Evolutionary conservation across 2,797 vertebrate species (phyloP), one percentile per base, ranked within the genome.

Genomic region (Hoplostethus atlanticus): DNA sequence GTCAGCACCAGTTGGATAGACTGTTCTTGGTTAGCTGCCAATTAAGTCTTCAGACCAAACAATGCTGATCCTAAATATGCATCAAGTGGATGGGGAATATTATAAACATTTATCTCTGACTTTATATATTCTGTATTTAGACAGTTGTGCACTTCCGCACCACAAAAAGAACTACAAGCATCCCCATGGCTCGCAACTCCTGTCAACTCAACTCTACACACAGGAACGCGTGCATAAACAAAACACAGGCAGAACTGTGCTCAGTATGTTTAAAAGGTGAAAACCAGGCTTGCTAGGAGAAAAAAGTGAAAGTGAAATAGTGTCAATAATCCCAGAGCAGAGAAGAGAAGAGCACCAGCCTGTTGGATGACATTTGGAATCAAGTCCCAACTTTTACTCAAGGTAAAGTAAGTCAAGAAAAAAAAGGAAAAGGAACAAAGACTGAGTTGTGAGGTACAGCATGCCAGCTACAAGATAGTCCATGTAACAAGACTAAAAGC

Each of bases 51-150:
- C 55, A 64, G 76, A 76, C 48, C 21, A 53, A 82, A 84, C 67
- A 82, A 81, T 17, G 61, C 52, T 47, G 50, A 78, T 55, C 55
- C 65, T 48, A 80, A 70, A 83, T 79, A 50, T 67, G 57, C 55
- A 47, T 72, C 28, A 50, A 16, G 62, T 65, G 73, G 71, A 82
- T 13, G 31, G 75, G 48, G 52, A 6, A 10, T n/a, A 15, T 64
- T 51, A 78, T 89, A 70, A 86, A 81, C 81, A 84, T 81, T 72
- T 2, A 84, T 76, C 65, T 77, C 64, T 73, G 67, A 80, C 59
- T 83, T 56, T 67, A 73, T 51, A 68, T 62, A 72, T 69, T 47
- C 56, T 53, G 71, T 54, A 79, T 83, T 70, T 60, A 81, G 70
- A 84, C 46, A 76, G 53, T 69, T 81, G 40, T 79, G 71, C 72